Conservation (phyloP, 2,797 vertebrate species). For the Petrocephalus schoutedeni region DNA sequence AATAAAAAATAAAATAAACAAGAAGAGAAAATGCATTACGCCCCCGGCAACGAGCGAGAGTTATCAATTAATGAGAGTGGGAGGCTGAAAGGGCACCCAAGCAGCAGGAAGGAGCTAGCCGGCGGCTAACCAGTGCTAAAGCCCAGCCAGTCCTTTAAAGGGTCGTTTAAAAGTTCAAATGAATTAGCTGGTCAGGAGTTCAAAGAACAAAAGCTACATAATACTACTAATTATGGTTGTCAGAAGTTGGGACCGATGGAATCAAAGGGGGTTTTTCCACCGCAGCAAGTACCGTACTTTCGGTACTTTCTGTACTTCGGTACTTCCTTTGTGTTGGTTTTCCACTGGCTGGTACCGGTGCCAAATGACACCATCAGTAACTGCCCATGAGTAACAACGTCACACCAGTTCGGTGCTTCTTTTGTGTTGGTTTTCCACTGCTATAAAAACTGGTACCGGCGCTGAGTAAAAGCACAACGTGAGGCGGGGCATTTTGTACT, state of each 20-base stretch:
- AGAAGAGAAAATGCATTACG: constrained; percentile 17
- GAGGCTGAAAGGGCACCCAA: constrained; percentile 16
- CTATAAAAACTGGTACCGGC: no score
- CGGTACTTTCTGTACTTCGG: no score
- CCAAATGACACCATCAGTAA: no score
- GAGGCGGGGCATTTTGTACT: no score
- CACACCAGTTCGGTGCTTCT: no score
- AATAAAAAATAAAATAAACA: not conserved
- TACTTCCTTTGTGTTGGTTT: no score
- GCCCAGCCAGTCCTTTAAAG: constrained; percentile 35
- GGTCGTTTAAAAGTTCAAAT: constrained; percentile 39
- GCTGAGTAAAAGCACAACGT: no score
- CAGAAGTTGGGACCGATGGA: not conserved
- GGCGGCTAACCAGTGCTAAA: constrained; percentile 22
- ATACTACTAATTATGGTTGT: constrained; percentile 26
- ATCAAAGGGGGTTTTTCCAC: no score
- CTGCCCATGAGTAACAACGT: no score
- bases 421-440: no score
- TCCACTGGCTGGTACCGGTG: no score
- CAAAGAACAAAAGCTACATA: not conserved
- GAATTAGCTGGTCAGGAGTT: constrained; percentile 19
- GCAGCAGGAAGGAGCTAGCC: constrained; percentile 2
- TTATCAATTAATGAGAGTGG: constrained; percentile 39
- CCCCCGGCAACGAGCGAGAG: constrained; percentile 24
- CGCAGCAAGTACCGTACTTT: no score